A percentile compares a stretch with the other conserved stretches of the same genome.
These are phyloP conservation scores for Ceratina australensis DNA, from an alignment of 1,140 invertebrate species.

Conservation along the genomic window DNA sequence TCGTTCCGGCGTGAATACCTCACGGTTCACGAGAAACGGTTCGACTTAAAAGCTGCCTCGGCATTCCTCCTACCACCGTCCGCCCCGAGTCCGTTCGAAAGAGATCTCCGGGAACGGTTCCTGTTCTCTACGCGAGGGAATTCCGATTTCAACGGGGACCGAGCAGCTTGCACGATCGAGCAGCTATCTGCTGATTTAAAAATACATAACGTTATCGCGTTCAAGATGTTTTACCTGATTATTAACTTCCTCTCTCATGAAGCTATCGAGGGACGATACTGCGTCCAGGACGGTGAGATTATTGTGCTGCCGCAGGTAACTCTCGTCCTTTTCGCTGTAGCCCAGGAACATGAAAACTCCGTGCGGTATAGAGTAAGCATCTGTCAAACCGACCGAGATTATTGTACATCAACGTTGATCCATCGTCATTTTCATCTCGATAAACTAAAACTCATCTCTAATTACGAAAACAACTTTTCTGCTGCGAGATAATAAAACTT, in stretches of 20 bases:
- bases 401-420: background rate
- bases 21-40: background rate
- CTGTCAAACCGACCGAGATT: conserved; percentile 74
- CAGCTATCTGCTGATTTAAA: no score
- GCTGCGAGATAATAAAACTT: no score
- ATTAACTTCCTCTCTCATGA: conserved; percentile 85
- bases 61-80: background rate
- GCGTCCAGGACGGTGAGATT: conserved; percentile 89
- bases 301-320: conserved; percentile 88
- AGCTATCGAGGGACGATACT: conserved; percentile 87
- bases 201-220: background rate
- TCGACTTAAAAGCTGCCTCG: conserved; percentile 15
- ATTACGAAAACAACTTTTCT: no score
- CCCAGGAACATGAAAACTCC: conserved; percentile 93
- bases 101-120: background rate
- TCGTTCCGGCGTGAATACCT: conserved; percentile 22
- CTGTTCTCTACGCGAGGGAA: background rate
- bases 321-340: conserved; percentile 92
- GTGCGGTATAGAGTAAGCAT: conserved; percentile 87
- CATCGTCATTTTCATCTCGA: background rate
- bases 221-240: conserved; percentile 82
- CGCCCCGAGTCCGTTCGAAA: background rate
- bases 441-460: background rate
- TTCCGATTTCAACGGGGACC: background rate
- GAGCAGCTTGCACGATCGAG: no score